phyloP scores from a whole-genome alignment of 2,888 invertebrate species.

The Coleophora flavipennella region DNA sequence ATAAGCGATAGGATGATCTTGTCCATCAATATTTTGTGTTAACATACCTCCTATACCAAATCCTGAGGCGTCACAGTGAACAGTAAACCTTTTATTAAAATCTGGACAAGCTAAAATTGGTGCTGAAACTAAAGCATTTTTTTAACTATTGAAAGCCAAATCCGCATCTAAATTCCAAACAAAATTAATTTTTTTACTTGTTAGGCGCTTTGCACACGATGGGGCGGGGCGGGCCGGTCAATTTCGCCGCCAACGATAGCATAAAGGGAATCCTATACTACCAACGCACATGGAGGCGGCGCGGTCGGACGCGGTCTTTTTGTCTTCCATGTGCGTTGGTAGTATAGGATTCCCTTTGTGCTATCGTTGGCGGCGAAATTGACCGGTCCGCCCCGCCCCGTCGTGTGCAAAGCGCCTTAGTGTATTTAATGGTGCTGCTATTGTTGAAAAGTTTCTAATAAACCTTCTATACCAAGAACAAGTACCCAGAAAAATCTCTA shows the following conservation, averaged over 20 bases:
- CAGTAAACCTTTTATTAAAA: slow-evolving; percentile 6
- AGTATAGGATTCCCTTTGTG: too few species aligned
- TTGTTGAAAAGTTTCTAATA: slow-evolving; percentile 10
- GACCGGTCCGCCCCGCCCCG: too few species aligned
- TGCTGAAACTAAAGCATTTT: slow-evolving; percentile 2
- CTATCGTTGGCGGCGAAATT: too few species aligned
- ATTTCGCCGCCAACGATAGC: too few species aligned
- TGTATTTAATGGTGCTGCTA: slow-evolving; percentile 9
- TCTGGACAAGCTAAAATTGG: slow-evolving; percentile 10
- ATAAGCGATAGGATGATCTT: slow-evolving; percentile 11
- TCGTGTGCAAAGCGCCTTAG: too few species aligned
- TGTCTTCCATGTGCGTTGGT: too few species aligned
- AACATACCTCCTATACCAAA: slow-evolving; percentile 11
- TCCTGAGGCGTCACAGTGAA: slow-evolving; percentile 11
- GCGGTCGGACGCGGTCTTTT: too few species aligned
- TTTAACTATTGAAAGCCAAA: slow-evolving; percentile 4
- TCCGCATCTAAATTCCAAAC: slow-evolving; percentile 8
- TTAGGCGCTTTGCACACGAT: too few species aligned
- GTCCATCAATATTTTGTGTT: slow-evolving; percentile 7
- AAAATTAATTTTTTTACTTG: slow-evolving; percentile 1
- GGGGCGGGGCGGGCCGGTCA: too few species aligned
- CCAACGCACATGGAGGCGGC: too few species aligned
- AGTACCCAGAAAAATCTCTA: slow-evolving; percentile 11
- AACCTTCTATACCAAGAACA: slow-evolving; percentile 11
- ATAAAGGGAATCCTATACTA: too few species aligned